phyloP scores from a whole-genome alignment of 2,113 vertebrate genomes.

The Macrotus californicus region DNA sequence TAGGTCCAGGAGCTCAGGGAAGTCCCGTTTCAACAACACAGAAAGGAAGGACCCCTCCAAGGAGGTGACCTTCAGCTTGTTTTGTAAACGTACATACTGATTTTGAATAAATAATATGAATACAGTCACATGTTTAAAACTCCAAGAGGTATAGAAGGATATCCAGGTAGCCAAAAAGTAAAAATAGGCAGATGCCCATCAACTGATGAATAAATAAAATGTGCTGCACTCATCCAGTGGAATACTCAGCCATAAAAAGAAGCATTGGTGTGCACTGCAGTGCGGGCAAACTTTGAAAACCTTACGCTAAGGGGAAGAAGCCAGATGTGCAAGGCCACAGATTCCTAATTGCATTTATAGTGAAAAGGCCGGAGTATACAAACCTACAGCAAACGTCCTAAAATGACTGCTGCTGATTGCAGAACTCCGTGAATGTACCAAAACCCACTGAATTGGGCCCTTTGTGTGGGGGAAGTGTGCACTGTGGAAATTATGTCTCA shows the following conservation, averaged over 20 bases:
- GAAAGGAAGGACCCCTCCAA: not conserved
- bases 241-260: not conserved
- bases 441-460: not conserved
- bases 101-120: not conserved
- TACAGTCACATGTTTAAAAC: not conserved
- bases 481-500: not conserved
- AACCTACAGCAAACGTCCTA: not conserved
- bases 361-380: not conserved
- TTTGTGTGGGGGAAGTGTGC: not conserved
- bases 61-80: not conserved
- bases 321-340: not conserved
- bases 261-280: not conserved
- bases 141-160: not conserved
- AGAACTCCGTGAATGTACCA: not conserved
- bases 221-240: not conserved
- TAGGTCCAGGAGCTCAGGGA: not conserved
- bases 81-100: not conserved
- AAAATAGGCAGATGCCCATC: not conserved
- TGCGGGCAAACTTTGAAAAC: not conserved
- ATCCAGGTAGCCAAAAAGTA: not conserved
- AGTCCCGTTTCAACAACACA: not conserved
- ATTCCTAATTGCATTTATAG: not conserved
- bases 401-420: not conserved
- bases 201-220: not conserved
- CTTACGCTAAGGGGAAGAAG: not conserved